Evolutionary conservation across 1,140 invertebrate species (phyloP).

Genomic region (Asbolus verrucosus): DNA sequence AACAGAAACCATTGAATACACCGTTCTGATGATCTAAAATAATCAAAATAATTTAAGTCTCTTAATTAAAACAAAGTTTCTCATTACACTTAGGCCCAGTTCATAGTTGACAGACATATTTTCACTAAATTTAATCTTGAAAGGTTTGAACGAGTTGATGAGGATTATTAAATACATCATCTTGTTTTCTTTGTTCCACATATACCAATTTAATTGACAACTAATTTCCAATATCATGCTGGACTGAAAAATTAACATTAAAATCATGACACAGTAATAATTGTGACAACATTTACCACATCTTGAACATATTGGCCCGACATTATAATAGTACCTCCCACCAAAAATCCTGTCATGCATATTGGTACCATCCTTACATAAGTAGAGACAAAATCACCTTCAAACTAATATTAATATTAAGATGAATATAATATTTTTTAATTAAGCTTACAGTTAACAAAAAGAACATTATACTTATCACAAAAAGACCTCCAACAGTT

Average conservation of each 20-base stretch:
- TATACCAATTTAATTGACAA: neutral
- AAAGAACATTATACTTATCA: neutral
- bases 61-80: too few species aligned
- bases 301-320: neutral
- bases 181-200: neutral
- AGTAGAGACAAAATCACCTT: neutral
- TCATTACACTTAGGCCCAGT: neutral
- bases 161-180: neutral
- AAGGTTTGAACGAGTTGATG: neutral
- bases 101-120: neutral
- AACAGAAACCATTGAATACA: too few species aligned
- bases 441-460: neutral
- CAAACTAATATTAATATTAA: neutral
- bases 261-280: too few species aligned
- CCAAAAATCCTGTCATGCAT: neutral
- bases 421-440: neutral
- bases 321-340: neutral
- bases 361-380: neutral
- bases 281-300: neutral
- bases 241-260: neutral
- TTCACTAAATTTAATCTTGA: conserved; percentile 4
- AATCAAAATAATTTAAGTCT: too few species aligned
- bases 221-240: neutral
- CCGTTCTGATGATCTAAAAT: too few species aligned
- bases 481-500: neutral